Evolutionary conservation across 2,797 vertebrate species (phyloP).

Genomic region (Enteromius thamalakanensis): DNA sequence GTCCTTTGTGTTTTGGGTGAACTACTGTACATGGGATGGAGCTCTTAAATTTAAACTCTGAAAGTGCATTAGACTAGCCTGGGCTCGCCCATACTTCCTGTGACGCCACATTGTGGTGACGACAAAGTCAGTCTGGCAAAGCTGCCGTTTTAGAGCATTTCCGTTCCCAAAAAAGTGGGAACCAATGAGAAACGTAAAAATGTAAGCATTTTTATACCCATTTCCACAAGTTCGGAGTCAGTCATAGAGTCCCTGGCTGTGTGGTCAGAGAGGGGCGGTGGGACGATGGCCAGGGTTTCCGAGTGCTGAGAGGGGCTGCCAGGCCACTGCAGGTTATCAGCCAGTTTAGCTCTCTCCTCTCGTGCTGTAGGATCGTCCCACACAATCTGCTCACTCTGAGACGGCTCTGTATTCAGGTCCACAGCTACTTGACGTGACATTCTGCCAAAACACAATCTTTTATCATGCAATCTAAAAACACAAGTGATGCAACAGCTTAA

Average conservation of each 20-base stretch:
- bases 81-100: no score
- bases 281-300: constrained; percentile 72
- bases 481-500: background rate
- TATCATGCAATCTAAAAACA: background rate
- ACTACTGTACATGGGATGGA: no score
- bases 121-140: no score
- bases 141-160: no score
- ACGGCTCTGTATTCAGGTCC: constrained; percentile 93
- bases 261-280: constrained; percentile 60
- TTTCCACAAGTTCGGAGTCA: constrained; percentile 84
- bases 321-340: constrained; percentile 94
- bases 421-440: constrained; percentile 80
- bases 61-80: no score
- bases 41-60: no score
- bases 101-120: no score
- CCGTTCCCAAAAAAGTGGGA: no score
- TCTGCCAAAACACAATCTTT: constrained; percentile 67
- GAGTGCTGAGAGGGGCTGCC: constrained; percentile 88
- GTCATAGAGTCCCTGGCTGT: constrained; percentile 77
- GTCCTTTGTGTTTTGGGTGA: no score
- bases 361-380: constrained; percentile 98
- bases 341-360: constrained; percentile 94
- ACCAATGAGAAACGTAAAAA: background rate
- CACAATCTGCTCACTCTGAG: constrained; percentile 96
- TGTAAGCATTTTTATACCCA: constrained; percentile 75